Conservation (phyloP, 2,888 invertebrate genomes). For the Coleophora flavipennella region DNA sequence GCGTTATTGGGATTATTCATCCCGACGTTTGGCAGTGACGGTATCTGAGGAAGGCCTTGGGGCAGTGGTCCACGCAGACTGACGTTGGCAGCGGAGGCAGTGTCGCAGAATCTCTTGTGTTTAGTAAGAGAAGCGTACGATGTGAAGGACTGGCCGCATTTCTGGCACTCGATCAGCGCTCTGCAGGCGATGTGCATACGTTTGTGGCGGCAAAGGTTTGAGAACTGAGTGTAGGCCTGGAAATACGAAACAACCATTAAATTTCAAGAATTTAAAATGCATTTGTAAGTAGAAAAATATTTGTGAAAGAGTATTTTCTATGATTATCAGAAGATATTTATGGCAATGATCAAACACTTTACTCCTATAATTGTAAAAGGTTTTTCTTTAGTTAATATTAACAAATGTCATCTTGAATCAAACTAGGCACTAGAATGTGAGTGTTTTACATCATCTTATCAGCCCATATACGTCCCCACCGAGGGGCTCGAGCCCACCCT, state of each 20-base stretch:
- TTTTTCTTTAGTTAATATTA: too few relatives aligned
- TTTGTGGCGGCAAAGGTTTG: conserved; percentile 99
- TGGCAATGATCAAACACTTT: too few relatives aligned
- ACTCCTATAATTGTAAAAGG: too few relatives aligned
- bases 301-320: too few relatives aligned
- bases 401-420: too few relatives aligned
- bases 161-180: conserved; percentile 92
- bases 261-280: not conserved
- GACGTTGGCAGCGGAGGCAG: conserved; percentile 71
- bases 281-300: too few relatives aligned
- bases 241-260: conserved; percentile 29
- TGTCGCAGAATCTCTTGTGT: conserved; percentile 97
- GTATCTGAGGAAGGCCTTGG: conserved; percentile 53
- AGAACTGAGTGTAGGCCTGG: conserved; percentile 98
- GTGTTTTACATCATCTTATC: too few relatives aligned
- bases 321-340: too few relatives aligned
- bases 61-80: conserved; percentile 60
- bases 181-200: conserved; percentile 98
- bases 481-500: too few relatives aligned
- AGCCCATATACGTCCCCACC: too few relatives aligned
- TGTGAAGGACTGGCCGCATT: conserved; percentile 94
- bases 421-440: too few relatives aligned
- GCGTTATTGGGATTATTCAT: conserved; percentile 57
- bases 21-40: conserved; percentile 52
- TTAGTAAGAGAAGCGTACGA: conserved; percentile 94